Percentiles rank a stretch among this genome's conserved stretches.
These are phyloP conservation scores for Amblyjoppa fuscipennis DNA, from an alignment of 2,888 invertebrate species.

Conservation along the genomic window DNA sequence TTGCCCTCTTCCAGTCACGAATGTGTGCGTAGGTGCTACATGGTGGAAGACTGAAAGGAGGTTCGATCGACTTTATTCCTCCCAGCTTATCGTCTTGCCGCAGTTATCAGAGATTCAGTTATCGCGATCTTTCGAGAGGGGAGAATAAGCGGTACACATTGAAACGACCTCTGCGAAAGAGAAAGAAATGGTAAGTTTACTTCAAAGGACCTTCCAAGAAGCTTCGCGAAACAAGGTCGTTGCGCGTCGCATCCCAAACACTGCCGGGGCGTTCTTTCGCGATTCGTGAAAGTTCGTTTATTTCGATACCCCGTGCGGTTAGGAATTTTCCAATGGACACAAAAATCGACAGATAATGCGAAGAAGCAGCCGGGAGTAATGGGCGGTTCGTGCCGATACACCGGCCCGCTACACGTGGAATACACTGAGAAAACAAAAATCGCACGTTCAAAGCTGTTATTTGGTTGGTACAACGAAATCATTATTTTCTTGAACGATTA, in stretches of 20 bases:
- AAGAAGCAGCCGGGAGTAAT: not conserved
- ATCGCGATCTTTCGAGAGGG: not conserved
- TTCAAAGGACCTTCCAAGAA: too few relatives aligned
- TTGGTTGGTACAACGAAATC: too few relatives aligned
- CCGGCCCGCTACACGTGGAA: constrained; percentile 19
- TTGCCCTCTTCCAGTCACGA: not conserved
- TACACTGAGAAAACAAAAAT: not conserved
- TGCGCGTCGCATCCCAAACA: too few relatives aligned
- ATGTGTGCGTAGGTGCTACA: not conserved
- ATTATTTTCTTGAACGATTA: too few relatives aligned
- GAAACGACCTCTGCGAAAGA: not conserved
- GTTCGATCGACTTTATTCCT: constrained; percentile 8
- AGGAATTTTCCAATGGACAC: not conserved
- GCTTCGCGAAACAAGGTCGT: too few relatives aligned
- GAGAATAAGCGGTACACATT: not conserved
- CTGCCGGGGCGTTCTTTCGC: too few relatives aligned
- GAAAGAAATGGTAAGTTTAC: too few relatives aligned
- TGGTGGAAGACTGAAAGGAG: not conserved
- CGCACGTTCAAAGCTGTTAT: too few relatives aligned
- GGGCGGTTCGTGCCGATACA: not conserved
- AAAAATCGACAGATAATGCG: not conserved
- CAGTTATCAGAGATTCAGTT: not conserved
- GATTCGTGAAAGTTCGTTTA: too few relatives aligned
- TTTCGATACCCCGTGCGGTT: not conserved
- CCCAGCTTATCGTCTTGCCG: not conserved